Base-by-base conservation (phyloP, 1,140 invertebrate genomes). In the Zaprionus ghesquierei region DNA sequence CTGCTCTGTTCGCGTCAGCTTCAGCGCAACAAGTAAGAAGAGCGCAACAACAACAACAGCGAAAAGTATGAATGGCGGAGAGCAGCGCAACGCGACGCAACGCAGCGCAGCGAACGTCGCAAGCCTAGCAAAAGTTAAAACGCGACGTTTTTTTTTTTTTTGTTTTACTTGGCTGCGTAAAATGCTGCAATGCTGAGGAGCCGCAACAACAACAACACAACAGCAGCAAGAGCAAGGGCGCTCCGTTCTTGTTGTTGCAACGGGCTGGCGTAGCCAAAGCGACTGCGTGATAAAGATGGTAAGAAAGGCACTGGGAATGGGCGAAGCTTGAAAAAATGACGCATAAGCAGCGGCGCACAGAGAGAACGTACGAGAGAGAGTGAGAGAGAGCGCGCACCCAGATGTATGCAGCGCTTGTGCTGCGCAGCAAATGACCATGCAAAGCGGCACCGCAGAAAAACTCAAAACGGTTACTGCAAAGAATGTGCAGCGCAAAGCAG, bases 111-210 rank as follows among this genome's bases (percentile, higher is more conserved):
- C 58, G 75, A 61, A 54, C 75, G 75, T 75, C 79, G 80, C 63
- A 79, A 75, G 50, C n/a, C 20, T 50, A 29, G 49, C 50, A 38
- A 25, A 31, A 49, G 50, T 50, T 27, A 15, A 60, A 49, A 46
- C 18, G 62, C 50, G 27, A 9, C 9, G 59, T 51, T 50, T 75
- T 46, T 41, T 2, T 15, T 12, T 62, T 51, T 50, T 75, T 46
- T 41, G 6, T 15, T 41, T 33, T 56, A 35, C 53, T 82, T 81
- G 70, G 71, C 59, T 72, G 81, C 59, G 71, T 85, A 86, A 87
- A 87, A 84, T 89, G 82, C 82, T 87, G 82, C 82, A 87, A 79
- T 87, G 82, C 77, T 77, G 74, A 77, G 59, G 72, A 82, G 76
- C 68, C 82, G 62, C 56, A 64, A 77, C 22, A 60, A 35, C 25